Evolutionary conservation across 2,888 invertebrate genomes (phyloP).

Genomic region (Dynastes tityus): DNA sequence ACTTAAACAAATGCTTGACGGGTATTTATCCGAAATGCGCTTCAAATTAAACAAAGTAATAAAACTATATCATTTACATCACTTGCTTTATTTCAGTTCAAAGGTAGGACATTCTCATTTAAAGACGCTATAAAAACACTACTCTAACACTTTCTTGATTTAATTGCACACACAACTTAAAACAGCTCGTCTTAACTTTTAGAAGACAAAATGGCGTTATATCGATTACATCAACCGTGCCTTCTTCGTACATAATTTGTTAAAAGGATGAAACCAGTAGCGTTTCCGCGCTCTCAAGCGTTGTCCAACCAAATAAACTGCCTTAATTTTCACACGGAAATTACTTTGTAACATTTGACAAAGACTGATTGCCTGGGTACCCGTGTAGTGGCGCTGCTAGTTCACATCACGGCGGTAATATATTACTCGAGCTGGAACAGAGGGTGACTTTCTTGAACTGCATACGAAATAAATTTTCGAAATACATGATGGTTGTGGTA

Average conservation of each 20-base stretch:
- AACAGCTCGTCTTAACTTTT: not conserved
- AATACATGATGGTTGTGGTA: too few species aligned
- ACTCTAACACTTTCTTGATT: too few species aligned
- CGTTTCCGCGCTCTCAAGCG: not conserved
- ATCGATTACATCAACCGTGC: conserved; percentile 24
- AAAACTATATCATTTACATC: too few species aligned
- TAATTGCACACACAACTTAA: not conserved
- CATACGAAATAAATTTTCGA: conserved; percentile 25
- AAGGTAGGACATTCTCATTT: too few species aligned
- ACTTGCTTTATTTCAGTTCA: too few species aligned
- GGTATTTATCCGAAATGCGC: too few species aligned
- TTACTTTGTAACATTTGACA: conserved; percentile 40
- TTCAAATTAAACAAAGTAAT: too few species aligned
- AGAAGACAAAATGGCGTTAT: too few species aligned
- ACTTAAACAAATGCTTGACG: too few species aligned
- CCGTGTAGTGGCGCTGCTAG: not conserved
- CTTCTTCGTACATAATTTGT: conserved; percentile 30
- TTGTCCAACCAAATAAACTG: conserved; percentile 45
- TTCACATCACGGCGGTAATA: conserved; percentile 7
- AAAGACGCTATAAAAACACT: too few species aligned
- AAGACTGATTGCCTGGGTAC: conserved; percentile 28
- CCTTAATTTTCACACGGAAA: conserved; percentile 51
- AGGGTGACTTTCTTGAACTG: conserved; percentile 10
- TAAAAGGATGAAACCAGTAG: conserved; percentile 12
- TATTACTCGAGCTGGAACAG: conserved; percentile 1